phyloP scores from a whole-genome alignment of 2,888 invertebrate species.

The Hyposoter dolosus region DNA sequence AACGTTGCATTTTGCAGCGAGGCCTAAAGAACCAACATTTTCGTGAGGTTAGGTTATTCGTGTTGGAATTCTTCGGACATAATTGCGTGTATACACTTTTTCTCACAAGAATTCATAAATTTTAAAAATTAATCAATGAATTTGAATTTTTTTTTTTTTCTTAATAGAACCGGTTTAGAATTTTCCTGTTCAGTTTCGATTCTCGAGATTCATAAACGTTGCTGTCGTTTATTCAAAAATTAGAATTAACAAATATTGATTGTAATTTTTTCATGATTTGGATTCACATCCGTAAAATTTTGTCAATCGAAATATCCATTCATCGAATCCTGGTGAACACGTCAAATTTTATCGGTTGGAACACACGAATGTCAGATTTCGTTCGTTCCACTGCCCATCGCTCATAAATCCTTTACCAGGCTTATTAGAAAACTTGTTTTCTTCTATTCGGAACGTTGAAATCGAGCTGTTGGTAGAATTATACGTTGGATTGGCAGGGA shows the following conservation, averaged over 20 bases:
- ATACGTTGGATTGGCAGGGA: background rate
- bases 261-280: too few relatives aligned
- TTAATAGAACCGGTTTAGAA: background rate
- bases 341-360: background rate
- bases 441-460: background rate
- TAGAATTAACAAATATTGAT: too few relatives aligned
- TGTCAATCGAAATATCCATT: background rate
- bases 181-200: background rate
- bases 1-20: conserved; percentile 1
- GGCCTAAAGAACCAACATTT: background rate
- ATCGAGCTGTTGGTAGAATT: background rate
- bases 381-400: background rate
- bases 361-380: background rate
- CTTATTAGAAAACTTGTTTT: background rate
- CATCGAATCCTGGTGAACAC: background rate
- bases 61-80: background rate
- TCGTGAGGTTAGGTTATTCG: background rate
- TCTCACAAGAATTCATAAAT: background rate
- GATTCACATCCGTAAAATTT: background rate
- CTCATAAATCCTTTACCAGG: background rate
- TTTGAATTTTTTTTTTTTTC: background rate
- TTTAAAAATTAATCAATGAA: background rate
- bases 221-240: too few relatives aligned
- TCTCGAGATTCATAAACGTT: background rate
- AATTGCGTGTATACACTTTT: background rate